Base-by-base conservation (phyloP, 2,113 vertebrate genomes). In the Anas platyrhynchos region DNA sequence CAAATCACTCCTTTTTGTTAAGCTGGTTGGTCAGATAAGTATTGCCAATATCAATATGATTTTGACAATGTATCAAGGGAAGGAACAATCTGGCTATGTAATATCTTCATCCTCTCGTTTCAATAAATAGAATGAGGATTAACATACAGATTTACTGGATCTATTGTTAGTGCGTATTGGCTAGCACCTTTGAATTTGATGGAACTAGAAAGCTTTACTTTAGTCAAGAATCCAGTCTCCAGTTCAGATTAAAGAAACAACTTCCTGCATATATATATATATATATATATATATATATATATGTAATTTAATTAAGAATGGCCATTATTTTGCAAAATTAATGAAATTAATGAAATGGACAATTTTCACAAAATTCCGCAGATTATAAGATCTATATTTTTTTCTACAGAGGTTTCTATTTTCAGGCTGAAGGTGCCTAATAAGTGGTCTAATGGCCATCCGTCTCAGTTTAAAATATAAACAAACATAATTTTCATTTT, bases 1-100 rank as follows among this genome's bases (percentile, higher is more conserved):
- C 55, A 97, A 87, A 91, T 63, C 62, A 63, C 48, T 82, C n/a
- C 41, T 75, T n/a, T 91, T 77, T 91, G 29, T 71, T 87, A 62
- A 81, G 9, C 21, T 3, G 8, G 5, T 31, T 83, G 74, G 22
- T 89, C 41, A 73, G 69, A 61, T 25, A 58, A 20, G 23, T 75
- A 54, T 36, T 93, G 71, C 65, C 65, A 80, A 23, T 27, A 61
- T 90, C 44, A 81, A 13, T 55, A 71, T 0, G 12, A 63, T 77
- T 67, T 67, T 83, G 63, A 80, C 41, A 88, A 6, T 26, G 13
- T 36, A 55, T 66, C 48, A 66, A 34, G 36, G 36, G 78, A 83
- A 63, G 46, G n/a, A 89, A 11, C 16, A 71, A 36, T 38, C 44
- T 80, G 71, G 6, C 20, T 87, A 3, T 1, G 4, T 66, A 73